Evolutionary conservation across 2,888 invertebrate species (phyloP), one percentile per base, ranked within the genome.

Genomic region (Nephrocerus scutellatus): DNA sequence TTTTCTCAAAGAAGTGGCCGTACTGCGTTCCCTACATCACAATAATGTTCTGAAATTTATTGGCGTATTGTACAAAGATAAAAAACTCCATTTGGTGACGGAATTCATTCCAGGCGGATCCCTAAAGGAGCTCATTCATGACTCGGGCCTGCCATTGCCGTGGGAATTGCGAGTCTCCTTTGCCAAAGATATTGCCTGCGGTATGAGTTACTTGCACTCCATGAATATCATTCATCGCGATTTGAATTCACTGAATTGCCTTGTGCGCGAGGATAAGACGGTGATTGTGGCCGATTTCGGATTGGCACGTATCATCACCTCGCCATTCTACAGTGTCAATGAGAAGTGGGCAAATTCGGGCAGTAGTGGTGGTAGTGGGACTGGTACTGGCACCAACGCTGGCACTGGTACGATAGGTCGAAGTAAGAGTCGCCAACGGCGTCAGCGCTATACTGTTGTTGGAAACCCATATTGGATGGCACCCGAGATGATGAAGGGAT

Each of bases 381-480:
- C 42, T 70, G 0, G 71, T 38, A 19, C 39, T 28, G 36, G 30
- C 12, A 21, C n/a, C 4, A 47, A 43, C 13, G 55, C 55, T 42
- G 52, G 54, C 6, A 62, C 63, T n/a, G 70, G 74, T 24, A 67
- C 70, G 1, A 69, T 72, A 41, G 70, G 67, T 7, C 57, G 70
- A 34, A 76, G 70, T 49, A 76, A 82, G 43, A 79, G 78, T 32
- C 73, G 75, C 32, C 79, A 83, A 53, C 72, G 90, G 0, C 77
- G 88, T 51, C 92, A 92, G 61, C 74, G 93, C 10, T 93, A 93
- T 65, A 95, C 93, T 0, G 92, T 95, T 19, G 95, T 95, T 0
- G 95, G 95, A 2, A 93, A 91, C 73, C 93, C 95, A 1, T 95
- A 92, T 68, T 95, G 93, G 92, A 95, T 95, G 95, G 95, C 95